phyloP scores from a whole-genome alignment of 2,797 vertebrate species.

The Heliangelus exortis region DNA sequence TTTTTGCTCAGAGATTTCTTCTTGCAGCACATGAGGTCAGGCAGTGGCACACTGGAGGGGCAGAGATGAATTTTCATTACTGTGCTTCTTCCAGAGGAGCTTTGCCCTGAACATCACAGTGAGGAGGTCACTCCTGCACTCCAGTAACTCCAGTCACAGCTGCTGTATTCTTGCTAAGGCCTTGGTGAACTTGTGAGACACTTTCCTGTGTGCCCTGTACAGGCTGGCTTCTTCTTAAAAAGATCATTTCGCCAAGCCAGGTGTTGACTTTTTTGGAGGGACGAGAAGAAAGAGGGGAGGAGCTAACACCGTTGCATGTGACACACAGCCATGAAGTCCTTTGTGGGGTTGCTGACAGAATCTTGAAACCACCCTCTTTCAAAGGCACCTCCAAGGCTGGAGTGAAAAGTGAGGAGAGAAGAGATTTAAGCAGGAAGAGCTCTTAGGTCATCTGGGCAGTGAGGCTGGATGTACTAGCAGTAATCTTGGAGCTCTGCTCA shows the following conservation, averaged over 20 bases:
- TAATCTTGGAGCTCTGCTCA: not conserved
- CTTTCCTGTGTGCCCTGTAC: not conserved
- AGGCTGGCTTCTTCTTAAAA: not conserved
- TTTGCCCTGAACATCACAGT: not conserved
- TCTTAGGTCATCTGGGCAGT: not conserved
- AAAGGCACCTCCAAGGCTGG: not conserved
- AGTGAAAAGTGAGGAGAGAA: not conserved
- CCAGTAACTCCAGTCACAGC: not conserved
- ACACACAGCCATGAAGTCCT: not conserved
- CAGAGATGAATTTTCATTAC: constrained; percentile 16
- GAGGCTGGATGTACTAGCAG: not conserved
- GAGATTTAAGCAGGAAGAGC: not conserved
- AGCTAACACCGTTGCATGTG: not conserved
- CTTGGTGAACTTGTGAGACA: not conserved
- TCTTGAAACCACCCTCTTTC: not conserved
- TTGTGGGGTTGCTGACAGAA: not conserved
- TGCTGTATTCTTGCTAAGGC: not conserved
- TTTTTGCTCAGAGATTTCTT: not conserved
- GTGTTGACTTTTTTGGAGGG: not conserved
- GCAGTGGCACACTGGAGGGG: not conserved
- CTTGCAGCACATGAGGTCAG: not conserved
- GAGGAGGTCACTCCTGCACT: not conserved
- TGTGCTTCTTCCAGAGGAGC: not conserved
- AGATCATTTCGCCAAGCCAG: not conserved
- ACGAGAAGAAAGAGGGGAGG: not conserved